Evolutionary conservation across 92 coral and sea anemone genomes (phyloP), one percentile per base, ranked within the genome.

Genomic region (Umimayanthus chanpuru): DNA sequence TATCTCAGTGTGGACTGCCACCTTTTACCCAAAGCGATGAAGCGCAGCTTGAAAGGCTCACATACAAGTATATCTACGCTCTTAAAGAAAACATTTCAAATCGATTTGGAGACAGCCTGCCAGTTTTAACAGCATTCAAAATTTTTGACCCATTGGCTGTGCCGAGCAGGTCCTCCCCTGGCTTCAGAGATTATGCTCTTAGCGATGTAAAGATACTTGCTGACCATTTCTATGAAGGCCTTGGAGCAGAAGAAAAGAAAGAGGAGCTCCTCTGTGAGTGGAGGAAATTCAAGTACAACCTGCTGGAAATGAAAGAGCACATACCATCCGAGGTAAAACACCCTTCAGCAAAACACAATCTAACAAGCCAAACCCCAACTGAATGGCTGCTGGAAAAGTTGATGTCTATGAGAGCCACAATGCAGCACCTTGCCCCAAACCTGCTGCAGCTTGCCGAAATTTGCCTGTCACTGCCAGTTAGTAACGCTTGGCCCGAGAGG

Each of bases 231-330:
- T 66, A 66, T 66, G 72, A 11, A 66, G 72, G 72, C 72, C 72
- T 66, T 66, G 72, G 72, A 66, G 72, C 72, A 47, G 85, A 64
- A 87, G 93, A 90, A 65, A 55, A 88, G 91, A 73, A 85, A 58
- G 91, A 91, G 85, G 93, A 91, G 85, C 41, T 91, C 43, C 67
- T 81, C 66, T 91, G 94, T 47, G 88, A 91, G 85, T 92, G 94
- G 94, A 81, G 81, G 82, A 92, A 92, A 79, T 89, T 92, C 53
- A 91, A 91, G 77, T 90, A 79, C 85, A 87, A 93, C 49, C 90
- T 88, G 7, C 87, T 90, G 67, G 76, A 86, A 79, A 9, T 86
- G 14, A 86, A 90, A n/a, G 65, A 78, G 77, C 66, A 90, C 38
- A 79, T 90, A 21, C 92, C 90, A 23, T 30, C 50, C 68, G 40